phyloP scores from a whole-genome alignment of 1,140 invertebrate species.

The Cryptotermes secundus region DNA sequence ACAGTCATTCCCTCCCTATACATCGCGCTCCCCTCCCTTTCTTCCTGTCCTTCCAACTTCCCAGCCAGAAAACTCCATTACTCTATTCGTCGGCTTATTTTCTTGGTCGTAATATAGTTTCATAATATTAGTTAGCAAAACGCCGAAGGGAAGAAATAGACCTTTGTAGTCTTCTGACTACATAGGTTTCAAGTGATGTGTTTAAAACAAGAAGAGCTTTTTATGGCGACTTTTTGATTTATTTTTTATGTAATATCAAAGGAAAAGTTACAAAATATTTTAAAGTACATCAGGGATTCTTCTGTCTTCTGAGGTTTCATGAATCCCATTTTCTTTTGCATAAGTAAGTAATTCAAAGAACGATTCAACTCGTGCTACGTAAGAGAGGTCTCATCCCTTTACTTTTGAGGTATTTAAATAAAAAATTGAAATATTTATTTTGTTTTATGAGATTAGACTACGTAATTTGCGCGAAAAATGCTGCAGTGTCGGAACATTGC shows the following conservation, averaged over 20 bases:
- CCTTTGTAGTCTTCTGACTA: neutral
- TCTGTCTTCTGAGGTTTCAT: neutral
- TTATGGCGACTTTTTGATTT: neutral
- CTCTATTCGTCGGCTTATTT: neutral
- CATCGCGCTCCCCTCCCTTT: neutral
- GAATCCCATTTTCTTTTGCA: slow-evolving; percentile 11
- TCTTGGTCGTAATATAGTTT: neutral
- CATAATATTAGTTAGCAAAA: slow-evolving; percentile 11
- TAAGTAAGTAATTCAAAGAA: slow-evolving; percentile 7
- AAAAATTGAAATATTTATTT: neutral
- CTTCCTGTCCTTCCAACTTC: neutral
- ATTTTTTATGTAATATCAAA: neutral
- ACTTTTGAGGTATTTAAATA: neutral
- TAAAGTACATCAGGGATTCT: slow-evolving; percentile 7
- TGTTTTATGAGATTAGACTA: neutral
- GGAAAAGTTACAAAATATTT: slow-evolving; percentile 1
- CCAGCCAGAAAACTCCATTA: neutral
- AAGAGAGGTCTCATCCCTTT: neutral
- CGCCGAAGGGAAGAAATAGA: neutral
- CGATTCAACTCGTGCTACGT: neutral
- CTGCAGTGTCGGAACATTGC: neutral
- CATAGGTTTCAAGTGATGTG: neutral
- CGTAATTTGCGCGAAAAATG: neutral
- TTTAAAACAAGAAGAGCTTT: neutral
- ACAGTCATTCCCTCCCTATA: neutral